Conservation (phyloP, 2,797 vertebrate genomes). For the Acrocephalus scirpaceus region DNA sequence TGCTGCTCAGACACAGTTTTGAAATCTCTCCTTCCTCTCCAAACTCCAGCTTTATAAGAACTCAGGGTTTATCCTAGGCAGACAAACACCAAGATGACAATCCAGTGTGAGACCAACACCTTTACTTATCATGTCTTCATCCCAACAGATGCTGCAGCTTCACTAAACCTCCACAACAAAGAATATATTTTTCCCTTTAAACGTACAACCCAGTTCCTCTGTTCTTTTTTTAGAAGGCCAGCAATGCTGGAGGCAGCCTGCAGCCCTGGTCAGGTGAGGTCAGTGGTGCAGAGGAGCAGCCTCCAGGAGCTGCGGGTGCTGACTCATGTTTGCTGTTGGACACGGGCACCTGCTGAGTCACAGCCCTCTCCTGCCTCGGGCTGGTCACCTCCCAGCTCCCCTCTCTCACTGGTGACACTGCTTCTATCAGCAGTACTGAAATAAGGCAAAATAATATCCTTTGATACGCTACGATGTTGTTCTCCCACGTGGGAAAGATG, state of each 20-base stretch:
- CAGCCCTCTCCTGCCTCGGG: background rate
- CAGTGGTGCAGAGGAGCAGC: conserved; percentile 41
- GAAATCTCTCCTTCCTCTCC: background rate
- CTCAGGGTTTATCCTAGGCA: background rate
- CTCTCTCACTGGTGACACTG: background rate
- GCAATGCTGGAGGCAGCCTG: background rate
- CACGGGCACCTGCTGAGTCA: conserved; percentile 32
- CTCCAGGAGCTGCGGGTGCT: background rate
- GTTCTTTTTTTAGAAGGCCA: background rate
- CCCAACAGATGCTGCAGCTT: background rate
- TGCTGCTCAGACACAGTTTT: rapidly evolving
- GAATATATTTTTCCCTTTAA: background rate
- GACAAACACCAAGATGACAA: background rate
- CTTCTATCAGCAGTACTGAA: background rate
- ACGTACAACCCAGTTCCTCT: rapidly evolving
- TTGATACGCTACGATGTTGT: rapidly evolving
- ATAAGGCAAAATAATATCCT: background rate
- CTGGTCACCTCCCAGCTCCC: background rate
- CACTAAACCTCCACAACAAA: background rate
- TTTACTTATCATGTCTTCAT: background rate
- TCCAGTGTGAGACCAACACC: background rate
- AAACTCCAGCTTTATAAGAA: background rate
- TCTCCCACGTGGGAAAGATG: rapidly evolving
- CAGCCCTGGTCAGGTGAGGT: conserved; percentile 44
- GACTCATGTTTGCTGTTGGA: conserved; percentile 37